Evolutionary conservation across 2,113 vertebrate species (phyloP), one percentile per base, ranked within the genome.

Genomic region (Ancistrus triradiatus): DNA sequence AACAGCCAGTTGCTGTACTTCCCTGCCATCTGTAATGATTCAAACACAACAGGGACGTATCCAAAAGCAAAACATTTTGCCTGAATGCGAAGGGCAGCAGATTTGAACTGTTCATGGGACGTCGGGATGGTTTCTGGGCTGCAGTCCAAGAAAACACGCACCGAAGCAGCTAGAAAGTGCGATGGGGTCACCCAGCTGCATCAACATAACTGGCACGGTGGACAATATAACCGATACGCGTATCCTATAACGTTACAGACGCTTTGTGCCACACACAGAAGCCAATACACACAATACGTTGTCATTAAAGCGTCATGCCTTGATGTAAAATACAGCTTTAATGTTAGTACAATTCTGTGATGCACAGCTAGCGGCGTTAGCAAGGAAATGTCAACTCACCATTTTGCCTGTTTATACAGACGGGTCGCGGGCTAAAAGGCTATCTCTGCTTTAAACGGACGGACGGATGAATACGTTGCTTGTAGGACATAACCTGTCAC

Each of bases 301-400:
- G n/a, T n/a, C n/a, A n/a, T n/a, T n/a, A n/a, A n/a, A n/a, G n/a
- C n/a, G n/a, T n/a, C n/a, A n/a, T n/a, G n/a, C n/a, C n/a, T 31
- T 31, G 27, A 7, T 31, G 27, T 31, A 31, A 31, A 31, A 31
- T 31, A 7, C 27, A 31, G 27, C 27, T 7, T 31, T 31, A 31
- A 3, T 31, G 27, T 7, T n/a, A n/a, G 7, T 31, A 31, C 7
- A 31, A 7, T 7, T 31, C 27, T 31, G 27, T 42, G 14, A 42
- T 42, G 42, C 6, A 59, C 3, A 31, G n/a, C 14, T 24, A 19
- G 11, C 15, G 18, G 11, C 9, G 33, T n/a, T 28, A 21, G 18
- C 9, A 13, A 46, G 17, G 49, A 69, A 53, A 51, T 46, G 50
- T 61, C 57, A 42, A 57, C 78, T 80, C 66, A 80, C 78, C 78